A percentile compares a stretch with the other conserved stretches of the same genome.
phyloP scores from a whole-genome alignment of 2,888 invertebrate species.

The Cephus pulcher region DNA sequence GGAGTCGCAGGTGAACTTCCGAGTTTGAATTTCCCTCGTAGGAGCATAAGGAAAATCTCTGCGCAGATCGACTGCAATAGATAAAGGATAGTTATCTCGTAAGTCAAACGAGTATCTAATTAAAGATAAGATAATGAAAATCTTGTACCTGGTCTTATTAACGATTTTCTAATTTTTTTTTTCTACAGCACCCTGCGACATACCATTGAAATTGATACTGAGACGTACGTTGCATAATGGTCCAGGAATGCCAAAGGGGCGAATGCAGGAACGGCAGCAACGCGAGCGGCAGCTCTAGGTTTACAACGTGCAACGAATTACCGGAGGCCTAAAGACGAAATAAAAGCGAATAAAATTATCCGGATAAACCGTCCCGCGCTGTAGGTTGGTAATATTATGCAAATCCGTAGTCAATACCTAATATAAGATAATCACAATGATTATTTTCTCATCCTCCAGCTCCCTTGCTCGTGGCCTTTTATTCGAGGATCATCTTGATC shows the following conservation, averaged over 20 bases:
- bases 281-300: not conserved
- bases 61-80: not conserved
- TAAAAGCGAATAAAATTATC: constrained; percentile 24
- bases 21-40: not conserved
- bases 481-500: constrained; percentile 4
- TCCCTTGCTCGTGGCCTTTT: constrained; percentile 24
- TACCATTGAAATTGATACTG: not conserved
- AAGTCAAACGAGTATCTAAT: not conserved
- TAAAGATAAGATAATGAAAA: not conserved
- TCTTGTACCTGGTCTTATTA: not conserved
- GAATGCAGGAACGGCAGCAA: not conserved
- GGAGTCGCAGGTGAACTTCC: not conserved
- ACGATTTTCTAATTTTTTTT: too few relatives aligned
- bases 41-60: not conserved
- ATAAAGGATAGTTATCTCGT: not conserved
- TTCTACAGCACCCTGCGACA: not conserved
- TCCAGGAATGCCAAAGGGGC: not conserved
- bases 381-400: constrained; percentile 62
- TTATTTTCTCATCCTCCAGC: constrained; percentile 54
- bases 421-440: constrained; percentile 66
- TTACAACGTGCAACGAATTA: constrained; percentile 6
- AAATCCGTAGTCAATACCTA: constrained; percentile 66
- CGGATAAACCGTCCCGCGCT: constrained; percentile 40
- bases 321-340: constrained; percentile 16
- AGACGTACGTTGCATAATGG: not conserved